Evolutionary conservation across 1,140 invertebrate species (phyloP).

Genomic region (Chrysomallon squamiferum): DNA sequence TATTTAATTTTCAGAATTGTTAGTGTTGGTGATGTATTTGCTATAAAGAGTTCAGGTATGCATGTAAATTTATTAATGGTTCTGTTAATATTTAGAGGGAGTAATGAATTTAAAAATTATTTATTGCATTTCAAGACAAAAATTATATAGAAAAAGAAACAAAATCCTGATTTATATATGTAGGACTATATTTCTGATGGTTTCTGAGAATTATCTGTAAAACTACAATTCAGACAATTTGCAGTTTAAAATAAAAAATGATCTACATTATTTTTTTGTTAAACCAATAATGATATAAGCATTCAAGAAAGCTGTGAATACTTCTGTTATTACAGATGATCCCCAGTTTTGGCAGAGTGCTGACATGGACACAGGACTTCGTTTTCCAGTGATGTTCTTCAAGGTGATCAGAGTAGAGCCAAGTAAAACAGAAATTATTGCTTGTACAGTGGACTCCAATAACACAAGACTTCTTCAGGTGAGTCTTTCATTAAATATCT

Average conservation of each 20-base stretch:
- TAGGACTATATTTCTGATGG: too few relatives aligned
- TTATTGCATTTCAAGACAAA: too few relatives aligned
- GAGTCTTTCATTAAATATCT: neutral
- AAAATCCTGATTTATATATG: too few relatives aligned
- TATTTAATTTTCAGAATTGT: constrained; percentile 37
- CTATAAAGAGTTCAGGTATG: constrained; percentile 45
- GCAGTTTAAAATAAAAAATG: too few relatives aligned
- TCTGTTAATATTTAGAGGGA: too few relatives aligned
- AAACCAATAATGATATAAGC: too few relatives aligned
- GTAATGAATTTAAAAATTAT: too few relatives aligned
- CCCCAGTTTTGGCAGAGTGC: constrained; percentile 37
- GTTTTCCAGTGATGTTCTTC: constrained; percentile 44
- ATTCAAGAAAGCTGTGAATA: too few relatives aligned
- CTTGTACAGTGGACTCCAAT: constrained; percentile 35
- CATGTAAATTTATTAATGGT: neutral
- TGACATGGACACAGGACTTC: constrained; percentile 24
- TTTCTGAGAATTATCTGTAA: too few relatives aligned
- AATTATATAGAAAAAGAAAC: too few relatives aligned
- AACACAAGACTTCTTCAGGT: constrained; percentile 38
- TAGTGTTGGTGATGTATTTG: constrained; percentile 44
- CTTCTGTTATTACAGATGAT: constrained; percentile 31
- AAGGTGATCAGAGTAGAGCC: constrained; percentile 39
- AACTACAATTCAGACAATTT: too few relatives aligned
- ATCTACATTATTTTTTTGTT: too few relatives aligned
- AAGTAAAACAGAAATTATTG: constrained; percentile 19